Evolutionary conservation across 2,888 invertebrate species (phyloP), one percentile per base, ranked within the genome.

Genomic region (Sipunculus nudus): DNA sequence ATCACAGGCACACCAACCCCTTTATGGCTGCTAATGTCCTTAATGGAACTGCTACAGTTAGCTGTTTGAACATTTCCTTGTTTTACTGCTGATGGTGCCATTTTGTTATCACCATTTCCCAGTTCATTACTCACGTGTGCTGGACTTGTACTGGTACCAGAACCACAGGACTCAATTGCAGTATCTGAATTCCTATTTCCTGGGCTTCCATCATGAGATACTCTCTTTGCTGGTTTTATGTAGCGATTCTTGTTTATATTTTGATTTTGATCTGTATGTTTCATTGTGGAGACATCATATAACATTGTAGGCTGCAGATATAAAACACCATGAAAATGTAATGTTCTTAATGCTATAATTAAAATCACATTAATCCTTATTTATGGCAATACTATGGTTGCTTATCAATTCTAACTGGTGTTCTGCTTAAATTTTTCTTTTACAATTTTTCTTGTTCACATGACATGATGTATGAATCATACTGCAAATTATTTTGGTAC

Each of bases 231-330:
- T 21, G 31, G 10, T 23, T 65, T 57, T 10, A 54, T 31, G 39
- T 63, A 71, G 13, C 78, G 54, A 5, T 75, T 71, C 45, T 66
- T 61, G 26, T 61, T 64, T 16, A 77, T 68, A n/a, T 53, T 67
- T 13, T 59, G 45, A 50, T 78, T 75, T 28, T 67, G 49, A 5
- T 61, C 58, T 21, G 62, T 59, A 48, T 69, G 74, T 53, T 74
- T 76, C 75, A 79, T 76, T 21, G 75, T 73, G 19, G 65, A 61
- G 3, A 77, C 38, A 54, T 75, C 71, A 61, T 70, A 74, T 4
- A 62, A 65, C 47, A 68, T 62, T 26, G 71, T 59, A 40, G 68
- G 63, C 79, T 79, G 65, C 35, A 47, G 28, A 69, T 65, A n/a
- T n/a, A 49, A 53, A 59, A 57, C 16, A 23, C 10, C 35, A 16